Evolutionary conservation across 1,140 invertebrate genomes (phyloP).

Genomic region (Brachionus manjavacas): DNA sequence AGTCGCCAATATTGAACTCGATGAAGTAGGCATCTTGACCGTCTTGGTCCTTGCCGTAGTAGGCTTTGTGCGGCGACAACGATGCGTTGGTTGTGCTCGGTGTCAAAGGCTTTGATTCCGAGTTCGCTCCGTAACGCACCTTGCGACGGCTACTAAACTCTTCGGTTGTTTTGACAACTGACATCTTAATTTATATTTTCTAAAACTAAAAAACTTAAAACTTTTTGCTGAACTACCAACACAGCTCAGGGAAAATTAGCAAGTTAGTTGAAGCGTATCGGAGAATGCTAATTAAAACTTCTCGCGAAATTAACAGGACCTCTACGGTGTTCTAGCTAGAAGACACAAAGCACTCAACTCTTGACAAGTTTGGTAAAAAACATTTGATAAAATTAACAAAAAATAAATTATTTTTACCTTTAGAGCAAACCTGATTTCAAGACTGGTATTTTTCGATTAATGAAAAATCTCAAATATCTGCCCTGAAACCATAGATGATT

Average conservation of each 20-base stretch:
- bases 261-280: neutral
- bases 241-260: neutral
- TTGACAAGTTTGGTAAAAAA: neutral
- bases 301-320: neutral
- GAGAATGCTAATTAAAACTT: neutral
- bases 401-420: neutral
- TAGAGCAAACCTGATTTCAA: neutral
- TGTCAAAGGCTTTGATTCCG: neutral
- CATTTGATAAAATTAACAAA: neutral
- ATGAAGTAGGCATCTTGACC: neutral
- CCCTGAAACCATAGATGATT: neutral
- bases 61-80: neutral
- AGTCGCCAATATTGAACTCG: slow-evolving; percentile 36
- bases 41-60: slow-evolving; percentile 37
- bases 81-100: neutral
- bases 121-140: neutral
- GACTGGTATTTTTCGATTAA: neutral
- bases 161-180: neutral
- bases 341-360: neutral
- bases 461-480: neutral
- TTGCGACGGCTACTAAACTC: slow-evolving; percentile 30
- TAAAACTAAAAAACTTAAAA: neutral
- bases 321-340: neutral
- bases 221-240: neutral
- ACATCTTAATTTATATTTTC: neutral